Evolutionary conservation across 2,797 vertebrate genomes (phyloP), one percentile per base, ranked within the genome.

Genomic region (Sebastolobus altivelis): DNA sequence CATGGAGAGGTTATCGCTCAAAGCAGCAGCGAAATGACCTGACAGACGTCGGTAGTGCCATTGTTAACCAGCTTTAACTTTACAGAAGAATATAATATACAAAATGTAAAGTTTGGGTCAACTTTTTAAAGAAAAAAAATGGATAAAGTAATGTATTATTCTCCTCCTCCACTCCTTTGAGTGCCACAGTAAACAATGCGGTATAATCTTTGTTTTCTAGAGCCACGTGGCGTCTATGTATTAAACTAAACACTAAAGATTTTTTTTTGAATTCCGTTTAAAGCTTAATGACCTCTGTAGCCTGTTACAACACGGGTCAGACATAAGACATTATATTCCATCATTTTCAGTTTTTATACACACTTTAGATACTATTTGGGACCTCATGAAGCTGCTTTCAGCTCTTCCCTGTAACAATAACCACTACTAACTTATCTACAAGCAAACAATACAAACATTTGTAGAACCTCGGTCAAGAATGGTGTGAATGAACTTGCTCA

Each of bases 1-100:
- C 93, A 94, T 58, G 75, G 89, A 88, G 88, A 86, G 80, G 89
- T 85, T 86, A 82, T 82, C 20, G 35, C 81, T 86, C 58, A 81
- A 82, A 88, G 84, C 72, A 77, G 70, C 70, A 62, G 46, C 67
- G 81, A 71, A 86, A 63, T 70, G 58, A 86, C 76, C 89, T 70
- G 82, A 84, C 54, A 35, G 33, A 76, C 16, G 33, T 58, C 1
- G 4, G 20, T 6, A 60, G 33, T 60, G 66, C 71, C 38, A 37
- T 58, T 83, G 27, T 72, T 74, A 9, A 75, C 59, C 40, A 46
- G 55, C 65, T 83, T 71, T n/a, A 75, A 33, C 27, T 80, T 67
- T 9, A 74, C 35, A 70, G 22, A 49, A 27, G 35, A 59, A 69
- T 16, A 22, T 27, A 54, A 10, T 22, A 3, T n/a, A 61, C 9